Evolutionary conservation across 2,888 invertebrate species (phyloP).

Genomic region (Cartodere bifasciata): DNA sequence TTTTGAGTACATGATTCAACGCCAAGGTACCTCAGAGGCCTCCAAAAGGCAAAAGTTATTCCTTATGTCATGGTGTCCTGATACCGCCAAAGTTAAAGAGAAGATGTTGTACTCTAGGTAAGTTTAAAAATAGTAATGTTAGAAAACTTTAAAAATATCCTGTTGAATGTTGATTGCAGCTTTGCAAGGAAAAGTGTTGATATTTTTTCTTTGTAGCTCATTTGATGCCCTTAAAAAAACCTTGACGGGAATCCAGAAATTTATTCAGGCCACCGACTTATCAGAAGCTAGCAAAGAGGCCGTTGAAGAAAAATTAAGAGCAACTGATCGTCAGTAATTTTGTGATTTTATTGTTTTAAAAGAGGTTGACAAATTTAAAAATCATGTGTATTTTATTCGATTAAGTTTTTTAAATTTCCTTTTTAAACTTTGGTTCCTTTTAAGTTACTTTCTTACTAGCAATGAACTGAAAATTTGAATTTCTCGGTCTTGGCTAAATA

Average conservation of each 20-base stretch:
- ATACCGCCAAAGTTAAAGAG: slow-evolving; percentile 87
- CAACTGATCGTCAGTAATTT: slow-evolving; percentile 80
- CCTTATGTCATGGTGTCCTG: slow-evolving; percentile 98
- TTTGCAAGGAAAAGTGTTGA: no score
- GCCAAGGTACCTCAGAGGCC: slow-evolving; percentile 92
- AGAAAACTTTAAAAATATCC: no score
- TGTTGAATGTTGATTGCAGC: no score
- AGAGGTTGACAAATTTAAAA: no score
- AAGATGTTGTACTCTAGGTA: slow-evolving; percentile 73
- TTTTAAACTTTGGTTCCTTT: no score
- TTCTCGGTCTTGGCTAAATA: no score
- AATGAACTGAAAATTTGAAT: slow-evolving; percentile 36
- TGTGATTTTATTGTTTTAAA: slow-evolving; percentile 29
- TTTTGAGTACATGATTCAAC: slow-evolving; percentile 95
- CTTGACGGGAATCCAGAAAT: slow-evolving; percentile 92
- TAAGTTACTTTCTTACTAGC: no score
- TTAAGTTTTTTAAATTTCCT: no score
- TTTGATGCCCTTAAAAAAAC: slow-evolving; percentile 97
- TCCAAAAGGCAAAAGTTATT: slow-evolving; percentile 96
- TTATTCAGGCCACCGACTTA: slow-evolving; percentile 92
- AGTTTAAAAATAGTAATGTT: no score
- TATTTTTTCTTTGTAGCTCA: slow-evolving; percentile 73
- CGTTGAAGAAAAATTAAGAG: slow-evolving; percentile 86
- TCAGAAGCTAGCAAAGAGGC: slow-evolving; percentile 89
- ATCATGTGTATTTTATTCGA: no score